A percentile compares a stretch with the other conserved stretches of the same genome.
Evolutionary conservation across 2,797 vertebrate species (phyloP).

Genomic region (Amniataba percoides): DNA sequence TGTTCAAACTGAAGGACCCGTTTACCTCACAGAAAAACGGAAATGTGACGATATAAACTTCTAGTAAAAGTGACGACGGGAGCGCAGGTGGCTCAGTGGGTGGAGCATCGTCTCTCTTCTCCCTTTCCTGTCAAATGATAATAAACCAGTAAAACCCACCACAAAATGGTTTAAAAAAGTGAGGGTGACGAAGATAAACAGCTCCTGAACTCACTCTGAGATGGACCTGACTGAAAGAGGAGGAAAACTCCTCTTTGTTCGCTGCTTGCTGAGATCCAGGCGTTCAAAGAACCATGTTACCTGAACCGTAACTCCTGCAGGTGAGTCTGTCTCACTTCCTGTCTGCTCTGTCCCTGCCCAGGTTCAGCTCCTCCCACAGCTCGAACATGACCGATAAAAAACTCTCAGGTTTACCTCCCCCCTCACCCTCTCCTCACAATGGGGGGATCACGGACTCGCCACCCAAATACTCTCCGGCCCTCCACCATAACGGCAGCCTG

Average conservation of each 20-base stretch:
- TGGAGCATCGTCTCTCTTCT: too few species aligned
- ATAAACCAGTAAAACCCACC: too few species aligned
- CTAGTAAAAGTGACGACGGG: too few species aligned
- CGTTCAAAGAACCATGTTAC: not conserved
- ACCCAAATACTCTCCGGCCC: not conserved
- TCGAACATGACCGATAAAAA: constrained; percentile 87
- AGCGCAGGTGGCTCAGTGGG: too few species aligned
- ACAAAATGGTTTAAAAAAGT: too few species aligned
- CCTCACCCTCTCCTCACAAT: constrained; percentile 37
- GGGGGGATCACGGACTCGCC: not conserved
- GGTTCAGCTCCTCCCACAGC: constrained; percentile 80
- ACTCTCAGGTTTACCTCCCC: constrained; percentile 60
- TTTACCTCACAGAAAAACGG: too few species aligned
- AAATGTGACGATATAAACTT: too few species aligned
- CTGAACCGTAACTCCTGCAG: not conserved
- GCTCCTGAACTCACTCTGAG: too few species aligned
- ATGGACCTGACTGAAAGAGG: not conserved
- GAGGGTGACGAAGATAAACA: too few species aligned
- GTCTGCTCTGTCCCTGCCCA: constrained; percentile 35
- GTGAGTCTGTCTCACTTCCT: constrained; percentile 3
- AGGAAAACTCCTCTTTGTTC: not conserved
- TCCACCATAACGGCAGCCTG: constrained; percentile 22
- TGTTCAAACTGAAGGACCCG: too few species aligned
- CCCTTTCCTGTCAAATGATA: too few species aligned
- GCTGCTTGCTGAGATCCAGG: not conserved